Evolutionary conservation across 37 sponge, comb jelly and placozoan genomes (phyloP).

Genomic region (Chondrosia reniformis): DNA sequence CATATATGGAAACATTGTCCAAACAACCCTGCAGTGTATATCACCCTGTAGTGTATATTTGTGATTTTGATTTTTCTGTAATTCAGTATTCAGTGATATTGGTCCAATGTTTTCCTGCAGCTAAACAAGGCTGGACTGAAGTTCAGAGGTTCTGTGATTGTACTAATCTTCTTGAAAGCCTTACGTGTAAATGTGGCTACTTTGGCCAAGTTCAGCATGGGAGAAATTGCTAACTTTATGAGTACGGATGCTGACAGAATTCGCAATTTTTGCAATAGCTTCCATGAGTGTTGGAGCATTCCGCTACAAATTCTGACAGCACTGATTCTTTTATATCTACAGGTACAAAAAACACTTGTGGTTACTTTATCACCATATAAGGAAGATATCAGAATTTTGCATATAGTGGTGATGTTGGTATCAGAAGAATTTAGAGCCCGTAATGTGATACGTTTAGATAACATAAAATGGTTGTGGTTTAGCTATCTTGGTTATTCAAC

Average conservation of each 20-base stretch:
- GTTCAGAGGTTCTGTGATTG: slow-evolving; percentile 76
- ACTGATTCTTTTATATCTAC: slow-evolving; percentile 83
- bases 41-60: neutral
- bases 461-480: too few species aligned
- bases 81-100: neutral
- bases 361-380: neutral
- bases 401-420: too few species aligned
- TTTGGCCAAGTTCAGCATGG: slow-evolving; percentile 72
- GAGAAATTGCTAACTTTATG: slow-evolving; percentile 93
- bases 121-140: slow-evolving; percentile 80
- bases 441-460: too few species aligned
- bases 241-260: slow-evolving; percentile 92
- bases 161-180: slow-evolving; percentile 82
- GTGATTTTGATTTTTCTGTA: neutral
- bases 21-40: neutral
- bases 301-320: slow-evolving; percentile 87
- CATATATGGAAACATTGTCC: neutral
- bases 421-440: too few species aligned
- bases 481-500: neutral
- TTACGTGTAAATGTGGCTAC: slow-evolving; percentile 63
- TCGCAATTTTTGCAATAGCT: slow-evolving; percentile 81
- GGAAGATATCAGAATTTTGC: too few species aligned
- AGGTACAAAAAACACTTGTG: slow-evolving; percentile 38
- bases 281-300: slow-evolving; percentile 96
- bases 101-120: slow-evolving; percentile 34